Conservation (phyloP, 2,888 invertebrate species). For the Colletes collaris region DNA sequence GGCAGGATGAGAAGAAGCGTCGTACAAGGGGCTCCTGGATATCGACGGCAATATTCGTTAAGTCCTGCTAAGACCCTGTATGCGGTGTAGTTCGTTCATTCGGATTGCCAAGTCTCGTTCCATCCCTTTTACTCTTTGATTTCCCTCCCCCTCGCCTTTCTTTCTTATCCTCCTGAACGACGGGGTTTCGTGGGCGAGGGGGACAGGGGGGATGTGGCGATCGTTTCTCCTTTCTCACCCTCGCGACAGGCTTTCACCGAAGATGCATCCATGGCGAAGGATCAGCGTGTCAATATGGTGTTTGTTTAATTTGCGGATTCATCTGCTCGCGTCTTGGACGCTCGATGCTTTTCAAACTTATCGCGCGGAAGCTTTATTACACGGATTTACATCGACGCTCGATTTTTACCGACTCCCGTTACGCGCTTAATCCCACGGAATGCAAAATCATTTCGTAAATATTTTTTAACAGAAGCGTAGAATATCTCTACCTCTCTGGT, state of each 20-base stretch:
- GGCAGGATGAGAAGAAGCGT: slow-evolving; percentile 45
- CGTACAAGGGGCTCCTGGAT: slow-evolving; percentile 70
- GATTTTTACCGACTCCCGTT: neutral
- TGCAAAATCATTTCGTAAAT: no score
- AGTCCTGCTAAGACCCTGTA: slow-evolving; percentile 78
- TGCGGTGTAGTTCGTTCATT: slow-evolving; percentile 75
- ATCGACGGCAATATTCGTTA: slow-evolving; percentile 81
- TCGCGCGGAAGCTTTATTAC: neutral
- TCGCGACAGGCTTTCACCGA: slow-evolving; percentile 33
- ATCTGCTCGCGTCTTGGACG: slow-evolving; percentile 45
- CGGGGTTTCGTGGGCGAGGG: slow-evolving; percentile 5
- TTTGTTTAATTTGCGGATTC: slow-evolving; percentile 80
- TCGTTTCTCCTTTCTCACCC: slow-evolving; percentile 56
- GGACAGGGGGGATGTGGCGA: slow-evolving; percentile 35
- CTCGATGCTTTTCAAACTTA: slow-evolving; percentile 13
- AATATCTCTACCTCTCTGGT: no score
- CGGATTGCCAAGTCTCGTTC: slow-evolving; percentile 70
- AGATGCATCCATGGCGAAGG: slow-evolving; percentile 64
- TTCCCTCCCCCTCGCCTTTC: slow-evolving; percentile 35
- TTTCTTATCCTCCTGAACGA: slow-evolving; percentile 55
- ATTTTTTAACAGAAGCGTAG: no score
- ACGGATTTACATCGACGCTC: no score
- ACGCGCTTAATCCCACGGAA: no score
- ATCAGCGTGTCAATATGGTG: slow-evolving; percentile 80
- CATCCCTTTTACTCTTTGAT: slow-evolving; percentile 49